Conservation (phyloP, 2,113 vertebrate species). For the Aleadryas rufinucha region DNA sequence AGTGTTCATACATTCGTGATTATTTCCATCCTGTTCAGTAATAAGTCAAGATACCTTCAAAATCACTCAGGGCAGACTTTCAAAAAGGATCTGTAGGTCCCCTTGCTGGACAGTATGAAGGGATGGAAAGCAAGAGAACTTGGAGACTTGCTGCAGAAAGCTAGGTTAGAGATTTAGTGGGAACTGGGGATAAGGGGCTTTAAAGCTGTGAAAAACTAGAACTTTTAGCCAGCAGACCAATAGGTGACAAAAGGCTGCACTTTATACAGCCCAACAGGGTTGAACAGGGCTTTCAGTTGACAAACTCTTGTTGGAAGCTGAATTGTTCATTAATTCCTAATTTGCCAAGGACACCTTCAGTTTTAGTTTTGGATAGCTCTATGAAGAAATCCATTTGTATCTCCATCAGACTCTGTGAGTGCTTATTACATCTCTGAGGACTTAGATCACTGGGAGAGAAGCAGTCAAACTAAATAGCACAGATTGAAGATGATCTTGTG, state of each 20-base stretch:
- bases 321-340: neutral
- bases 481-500: neutral
- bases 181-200: neutral
- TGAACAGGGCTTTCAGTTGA: neutral
- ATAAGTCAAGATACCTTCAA: neutral
- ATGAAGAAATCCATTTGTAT: neutral
- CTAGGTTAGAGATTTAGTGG: neutral
- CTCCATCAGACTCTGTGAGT: neutral
- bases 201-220: neutral
- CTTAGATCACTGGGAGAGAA: neutral
- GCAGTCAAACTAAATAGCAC: neutral
- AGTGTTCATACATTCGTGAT: neutral
- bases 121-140: neutral
- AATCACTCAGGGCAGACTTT: neutral
- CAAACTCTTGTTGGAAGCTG: neutral
- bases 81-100: neutral
- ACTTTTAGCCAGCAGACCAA: neutral
- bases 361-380: neutral
- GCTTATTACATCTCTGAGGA: neutral
- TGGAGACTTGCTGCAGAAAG: neutral
- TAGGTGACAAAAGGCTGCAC: neutral
- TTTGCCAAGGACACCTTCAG: neutral
- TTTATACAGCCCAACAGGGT: neutral
- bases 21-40: neutral
- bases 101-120: neutral